phyloP scores from a whole-genome alignment of 2,797 vertebrate species.

The Babyrousa celebensis region DNA sequence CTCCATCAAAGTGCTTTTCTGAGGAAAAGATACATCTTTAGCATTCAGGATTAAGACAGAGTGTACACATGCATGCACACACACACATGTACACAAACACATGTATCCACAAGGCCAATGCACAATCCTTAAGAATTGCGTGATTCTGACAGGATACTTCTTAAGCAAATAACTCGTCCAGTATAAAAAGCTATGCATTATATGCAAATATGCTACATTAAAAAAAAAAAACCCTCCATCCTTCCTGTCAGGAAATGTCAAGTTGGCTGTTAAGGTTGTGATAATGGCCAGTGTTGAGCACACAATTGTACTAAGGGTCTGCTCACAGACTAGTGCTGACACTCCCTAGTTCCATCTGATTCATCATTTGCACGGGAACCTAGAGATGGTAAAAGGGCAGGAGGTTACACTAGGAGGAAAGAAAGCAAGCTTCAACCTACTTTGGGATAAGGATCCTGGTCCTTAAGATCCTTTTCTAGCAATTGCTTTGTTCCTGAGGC shows the following conservation, averaged over 20 bases:
- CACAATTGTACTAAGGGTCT: not conserved
- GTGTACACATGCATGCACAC: not conserved
- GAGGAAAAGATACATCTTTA: conserved; percentile 30
- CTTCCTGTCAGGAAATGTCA: not conserved
- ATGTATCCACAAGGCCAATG: not conserved
- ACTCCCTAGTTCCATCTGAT: not conserved
- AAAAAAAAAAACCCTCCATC: not conserved
- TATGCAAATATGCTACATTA: not conserved
- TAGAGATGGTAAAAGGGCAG: not conserved
- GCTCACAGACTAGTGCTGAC: not conserved
- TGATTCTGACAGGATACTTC: not conserved
- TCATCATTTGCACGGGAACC: not conserved
- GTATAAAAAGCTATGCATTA: not conserved
- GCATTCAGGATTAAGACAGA: conserved; percentile 2
- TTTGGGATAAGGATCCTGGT: not conserved
- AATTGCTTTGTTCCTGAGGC: not conserved
- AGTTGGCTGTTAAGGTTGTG: not conserved
- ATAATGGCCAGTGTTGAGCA: not conserved
- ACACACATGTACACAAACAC: not conserved
- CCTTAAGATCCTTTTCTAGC: not conserved
- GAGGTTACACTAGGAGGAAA: not conserved
- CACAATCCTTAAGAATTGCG: not conserved
- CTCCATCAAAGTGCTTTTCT: conserved; percentile 34
- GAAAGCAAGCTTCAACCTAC: not conserved
- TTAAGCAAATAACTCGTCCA: conserved; percentile 51